Percentiles rank a stretch among this genome's conserved stretches.
These are phyloP conservation scores for Amphipoea lucens DNA, from an alignment of 2,888 invertebrate species.

Conservation along the genomic window DNA sequence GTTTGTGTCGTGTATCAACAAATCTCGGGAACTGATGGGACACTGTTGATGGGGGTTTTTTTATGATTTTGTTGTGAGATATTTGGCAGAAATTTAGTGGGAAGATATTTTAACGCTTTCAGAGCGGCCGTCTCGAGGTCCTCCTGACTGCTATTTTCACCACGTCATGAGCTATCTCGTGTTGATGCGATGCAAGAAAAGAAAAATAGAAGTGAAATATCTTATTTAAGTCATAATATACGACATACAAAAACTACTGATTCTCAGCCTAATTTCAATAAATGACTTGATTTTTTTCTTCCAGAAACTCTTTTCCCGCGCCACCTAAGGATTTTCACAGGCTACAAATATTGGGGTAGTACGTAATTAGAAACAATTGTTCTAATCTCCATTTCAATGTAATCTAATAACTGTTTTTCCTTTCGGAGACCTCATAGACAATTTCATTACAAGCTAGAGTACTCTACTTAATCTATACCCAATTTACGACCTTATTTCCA, in stretches of 20 bases:
- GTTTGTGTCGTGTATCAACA: conserved; percentile 41
- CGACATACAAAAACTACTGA: not conserved
- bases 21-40: conserved; percentile 45
- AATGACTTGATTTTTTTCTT: no score
- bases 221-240: not conserved
- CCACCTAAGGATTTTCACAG: no score
- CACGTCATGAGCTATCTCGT: not conserved
- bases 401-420: not conserved
- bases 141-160: not conserved
- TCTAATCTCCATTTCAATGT: not conserved
- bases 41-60: conserved; percentile 10
- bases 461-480: not conserved
- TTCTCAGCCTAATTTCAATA: not conserved
- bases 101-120: conserved; percentile 1
- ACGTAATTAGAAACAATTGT: not conserved
- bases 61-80: not conserved
- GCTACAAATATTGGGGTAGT: not conserved
- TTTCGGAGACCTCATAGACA: conserved; percentile 21
- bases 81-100: not conserved
- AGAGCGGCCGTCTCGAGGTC: not conserved
- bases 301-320: not conserved
- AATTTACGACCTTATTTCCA: conserved; percentile 27
- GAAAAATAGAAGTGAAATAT: not conserved
- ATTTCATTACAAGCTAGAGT: conserved; percentile 16
- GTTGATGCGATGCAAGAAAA: not conserved